Conservation (phyloP, 1,140 invertebrate genomes). For the Drosophila albomicans region DNA sequence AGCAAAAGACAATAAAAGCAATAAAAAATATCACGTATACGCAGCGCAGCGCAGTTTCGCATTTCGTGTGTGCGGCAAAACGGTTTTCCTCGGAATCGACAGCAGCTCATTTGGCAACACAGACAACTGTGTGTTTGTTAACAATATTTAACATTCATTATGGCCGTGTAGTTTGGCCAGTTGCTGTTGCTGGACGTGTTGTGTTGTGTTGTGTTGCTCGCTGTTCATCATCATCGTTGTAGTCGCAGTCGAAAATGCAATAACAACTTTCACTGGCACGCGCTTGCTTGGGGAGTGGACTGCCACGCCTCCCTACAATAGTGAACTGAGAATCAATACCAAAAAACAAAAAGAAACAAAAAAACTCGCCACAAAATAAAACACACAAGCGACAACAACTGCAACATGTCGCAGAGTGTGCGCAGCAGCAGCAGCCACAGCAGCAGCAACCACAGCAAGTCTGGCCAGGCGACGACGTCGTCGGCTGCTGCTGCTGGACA, state of each 20-base stretch:
- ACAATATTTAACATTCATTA: conserved; percentile 71
- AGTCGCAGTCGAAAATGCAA: conserved; percentile 54
- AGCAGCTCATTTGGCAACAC: neutral
- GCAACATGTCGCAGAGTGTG: conserved; percentile 69
- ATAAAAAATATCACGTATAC: conserved; percentile 53
- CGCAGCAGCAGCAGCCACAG: conserved; percentile 51
- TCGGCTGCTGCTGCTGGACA: neutral
- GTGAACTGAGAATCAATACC: neutral
- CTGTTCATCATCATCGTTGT: conserved; percentile 29
- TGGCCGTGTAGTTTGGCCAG: conserved; percentile 63
- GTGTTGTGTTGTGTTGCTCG: neutral
- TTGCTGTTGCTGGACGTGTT: conserved; percentile 5
- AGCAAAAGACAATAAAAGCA: conserved; percentile 37
- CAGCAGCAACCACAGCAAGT: conserved; percentile 27
- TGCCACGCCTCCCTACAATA: neutral
- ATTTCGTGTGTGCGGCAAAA: conserved; percentile 29
- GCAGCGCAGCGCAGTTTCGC: conserved; percentile 35
- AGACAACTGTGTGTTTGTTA: conserved; percentile 39
- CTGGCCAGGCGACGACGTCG: conserved; percentile 19
- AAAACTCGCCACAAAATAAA: neutral
- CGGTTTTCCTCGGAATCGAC: conserved; percentile 41
- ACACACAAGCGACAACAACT: neutral
- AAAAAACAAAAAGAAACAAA: neutral
- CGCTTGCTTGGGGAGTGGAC: conserved; percentile 18
- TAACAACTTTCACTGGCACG: conserved; percentile 73